Percentiles rank a stretch among this genome's conserved stretches.
phyloP scores from a whole-genome alignment of 2,113 vertebrate species.

The Apodemus speciosus region DNA sequence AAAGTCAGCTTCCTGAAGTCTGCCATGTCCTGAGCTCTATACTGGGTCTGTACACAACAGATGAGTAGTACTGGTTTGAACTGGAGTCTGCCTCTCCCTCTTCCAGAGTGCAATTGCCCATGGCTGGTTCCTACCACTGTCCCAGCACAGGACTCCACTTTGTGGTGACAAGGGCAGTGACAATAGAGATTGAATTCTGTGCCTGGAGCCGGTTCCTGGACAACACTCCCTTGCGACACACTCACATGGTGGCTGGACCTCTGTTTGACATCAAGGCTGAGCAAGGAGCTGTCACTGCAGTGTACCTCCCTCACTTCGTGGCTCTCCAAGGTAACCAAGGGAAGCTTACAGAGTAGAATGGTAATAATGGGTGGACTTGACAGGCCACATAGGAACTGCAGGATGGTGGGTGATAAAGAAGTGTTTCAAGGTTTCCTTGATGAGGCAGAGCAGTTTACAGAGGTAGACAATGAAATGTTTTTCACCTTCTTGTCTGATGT shows the following conservation, averaged over 20 bases:
- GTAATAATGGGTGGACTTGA: too few species aligned
- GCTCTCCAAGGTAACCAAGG: slow-evolving; percentile 57
- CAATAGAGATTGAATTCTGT: background rate
- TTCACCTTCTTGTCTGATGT: background rate
- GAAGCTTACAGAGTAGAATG: accelerated
- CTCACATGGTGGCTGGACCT: slow-evolving; percentile 31
- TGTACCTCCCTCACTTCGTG: slow-evolving; percentile 70
- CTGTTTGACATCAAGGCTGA: slow-evolving; percentile 68
- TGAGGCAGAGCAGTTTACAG: background rate
- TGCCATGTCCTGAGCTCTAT: background rate
- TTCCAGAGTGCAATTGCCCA: slow-evolving; percentile 40
- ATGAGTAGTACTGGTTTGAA: background rate
- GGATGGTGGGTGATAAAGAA: too few species aligned
- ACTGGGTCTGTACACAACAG: background rate
- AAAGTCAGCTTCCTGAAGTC: background rate
- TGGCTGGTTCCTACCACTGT: slow-evolving; percentile 59
- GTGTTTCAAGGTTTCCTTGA: background rate
- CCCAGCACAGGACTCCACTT: slow-evolving; percentile 47
- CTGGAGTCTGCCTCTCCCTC: background rate
- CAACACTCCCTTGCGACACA: accelerated
- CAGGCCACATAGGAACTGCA: too few species aligned
- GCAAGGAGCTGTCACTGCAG: accelerated
- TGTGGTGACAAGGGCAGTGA: slow-evolving; percentile 35
- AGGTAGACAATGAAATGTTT: background rate
- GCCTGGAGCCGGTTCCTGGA: slow-evolving; percentile 48